These are phyloP conservation scores for Malacoraja senta DNA, from an alignment of 2,797 vertebrate species.

Conservation along the genomic window DNA sequence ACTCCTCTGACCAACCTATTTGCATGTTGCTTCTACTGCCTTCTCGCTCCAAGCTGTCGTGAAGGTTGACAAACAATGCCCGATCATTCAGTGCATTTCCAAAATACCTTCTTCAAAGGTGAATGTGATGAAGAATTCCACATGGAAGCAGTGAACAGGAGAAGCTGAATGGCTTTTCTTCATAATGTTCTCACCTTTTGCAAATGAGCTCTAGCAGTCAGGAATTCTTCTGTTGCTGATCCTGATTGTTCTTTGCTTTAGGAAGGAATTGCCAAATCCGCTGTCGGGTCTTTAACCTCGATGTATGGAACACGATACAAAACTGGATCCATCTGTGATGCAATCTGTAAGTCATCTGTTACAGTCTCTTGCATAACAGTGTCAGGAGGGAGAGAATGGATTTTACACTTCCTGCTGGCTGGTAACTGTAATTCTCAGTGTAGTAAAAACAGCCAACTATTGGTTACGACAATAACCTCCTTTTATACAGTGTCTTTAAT, in stretches of 20 bases:
- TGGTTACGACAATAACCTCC: no score
- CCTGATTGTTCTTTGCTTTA: slow-evolving; percentile 45
- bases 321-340: slow-evolving; percentile 78
- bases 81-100: background rate
- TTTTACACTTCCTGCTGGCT: background rate
- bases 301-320: slow-evolving; percentile 70
- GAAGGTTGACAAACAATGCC: background rate
- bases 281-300: slow-evolving; percentile 65
- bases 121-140: background rate
- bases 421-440: background rate
- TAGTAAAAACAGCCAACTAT: background rate
- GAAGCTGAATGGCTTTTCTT: no score
- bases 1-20: background rate
- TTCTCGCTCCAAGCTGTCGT: background rate
- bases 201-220: background rate
- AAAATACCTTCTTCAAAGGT: background rate
- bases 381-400: background rate
- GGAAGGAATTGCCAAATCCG: slow-evolving; percentile 64
- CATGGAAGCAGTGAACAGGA: no score
- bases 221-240: background rate
- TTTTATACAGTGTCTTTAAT: no score
- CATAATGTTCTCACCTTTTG: background rate
- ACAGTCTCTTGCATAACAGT: background rate
- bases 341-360: slow-evolving; percentile 74
- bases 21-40: background rate